Percentiles rank a stretch among this genome's conserved stretches.
Evolutionary conservation across 2,797 vertebrate species (phyloP).

Genomic region (Artibeus jamaicensis): DNA sequence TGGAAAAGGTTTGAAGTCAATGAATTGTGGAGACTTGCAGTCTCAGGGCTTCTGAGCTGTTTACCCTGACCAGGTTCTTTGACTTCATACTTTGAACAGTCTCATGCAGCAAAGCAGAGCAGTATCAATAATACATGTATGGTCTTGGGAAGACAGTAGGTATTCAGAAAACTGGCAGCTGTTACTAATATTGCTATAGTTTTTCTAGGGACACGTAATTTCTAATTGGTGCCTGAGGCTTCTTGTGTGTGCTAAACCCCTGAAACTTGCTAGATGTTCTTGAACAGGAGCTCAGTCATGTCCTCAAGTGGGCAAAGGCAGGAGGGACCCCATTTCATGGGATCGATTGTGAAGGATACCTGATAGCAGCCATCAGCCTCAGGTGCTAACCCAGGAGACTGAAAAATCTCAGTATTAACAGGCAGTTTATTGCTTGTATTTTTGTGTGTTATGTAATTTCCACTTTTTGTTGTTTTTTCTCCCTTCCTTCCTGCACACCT

Average conservation of each 20-base stretch:
- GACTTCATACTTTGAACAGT: neutral
- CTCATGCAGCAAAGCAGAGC: neutral
- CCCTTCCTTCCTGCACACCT: neutral
- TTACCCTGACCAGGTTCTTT: neutral
- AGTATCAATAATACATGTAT: neutral
- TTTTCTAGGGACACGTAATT: neutral
- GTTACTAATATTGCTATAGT: neutral
- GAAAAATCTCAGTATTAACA: neutral
- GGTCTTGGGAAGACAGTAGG: neutral
- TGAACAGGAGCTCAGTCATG: neutral
- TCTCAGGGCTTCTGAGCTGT: neutral
- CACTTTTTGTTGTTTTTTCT: neutral
- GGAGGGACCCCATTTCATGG: neutral
- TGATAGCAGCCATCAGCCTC: neutral
- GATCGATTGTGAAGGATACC: neutral
- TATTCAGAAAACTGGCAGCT: neutral
- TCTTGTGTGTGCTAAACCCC: neutral
- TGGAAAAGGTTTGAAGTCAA: neutral
- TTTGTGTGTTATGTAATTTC: neutral
- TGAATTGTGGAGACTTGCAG: neutral
- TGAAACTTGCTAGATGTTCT: neutral
- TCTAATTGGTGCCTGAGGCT: neutral
- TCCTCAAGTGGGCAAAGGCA: neutral
- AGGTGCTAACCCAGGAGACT: neutral
- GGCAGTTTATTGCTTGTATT: neutral